These are phyloP conservation scores for Siphamia tubifer DNA, from an alignment of 2,113 vertebrate species.

Conservation along the genomic window DNA sequence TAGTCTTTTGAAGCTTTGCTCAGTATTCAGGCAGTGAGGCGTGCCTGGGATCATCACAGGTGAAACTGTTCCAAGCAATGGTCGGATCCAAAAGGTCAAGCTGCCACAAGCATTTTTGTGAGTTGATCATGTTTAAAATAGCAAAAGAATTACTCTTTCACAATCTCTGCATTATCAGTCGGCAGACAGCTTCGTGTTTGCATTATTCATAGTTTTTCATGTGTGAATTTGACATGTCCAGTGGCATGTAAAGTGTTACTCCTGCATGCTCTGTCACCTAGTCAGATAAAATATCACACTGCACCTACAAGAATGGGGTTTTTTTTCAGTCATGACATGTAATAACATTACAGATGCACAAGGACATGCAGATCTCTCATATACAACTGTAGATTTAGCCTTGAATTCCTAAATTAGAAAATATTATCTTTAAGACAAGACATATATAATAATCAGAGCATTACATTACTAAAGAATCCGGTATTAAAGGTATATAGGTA, in stretches of 20 bases:
- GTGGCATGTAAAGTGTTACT: background rate
- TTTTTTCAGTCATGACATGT: conserved; percentile 8
- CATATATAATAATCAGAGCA: background rate
- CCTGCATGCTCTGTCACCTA: background rate
- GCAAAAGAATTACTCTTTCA: background rate
- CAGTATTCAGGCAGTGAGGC: conserved; percentile 47
- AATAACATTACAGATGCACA: background rate
- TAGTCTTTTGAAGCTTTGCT: conserved; percentile 55
- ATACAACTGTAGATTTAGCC: too few species aligned
- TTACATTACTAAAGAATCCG: background rate
- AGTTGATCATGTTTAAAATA: conserved; percentile 40
- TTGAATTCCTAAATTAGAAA: conserved; percentile 8
- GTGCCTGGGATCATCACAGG: conserved; percentile 28
- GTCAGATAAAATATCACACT: background rate
- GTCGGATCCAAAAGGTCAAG: conserved; percentile 62
- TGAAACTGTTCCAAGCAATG: conserved; percentile 46
- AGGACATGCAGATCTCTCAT: too few species aligned
- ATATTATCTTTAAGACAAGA: conserved; percentile 1
- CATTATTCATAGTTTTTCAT: conserved; percentile 9
- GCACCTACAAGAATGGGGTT: background rate
- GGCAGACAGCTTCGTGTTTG: background rate
- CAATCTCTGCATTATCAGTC: conserved; percentile 7
- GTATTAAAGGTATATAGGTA: too few species aligned
- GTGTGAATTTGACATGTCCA: background rate
- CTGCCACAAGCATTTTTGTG: conserved; percentile 51